phyloP scores from a whole-genome alignment of 2,113 vertebrate genomes.

The Cairina moschata region DNA sequence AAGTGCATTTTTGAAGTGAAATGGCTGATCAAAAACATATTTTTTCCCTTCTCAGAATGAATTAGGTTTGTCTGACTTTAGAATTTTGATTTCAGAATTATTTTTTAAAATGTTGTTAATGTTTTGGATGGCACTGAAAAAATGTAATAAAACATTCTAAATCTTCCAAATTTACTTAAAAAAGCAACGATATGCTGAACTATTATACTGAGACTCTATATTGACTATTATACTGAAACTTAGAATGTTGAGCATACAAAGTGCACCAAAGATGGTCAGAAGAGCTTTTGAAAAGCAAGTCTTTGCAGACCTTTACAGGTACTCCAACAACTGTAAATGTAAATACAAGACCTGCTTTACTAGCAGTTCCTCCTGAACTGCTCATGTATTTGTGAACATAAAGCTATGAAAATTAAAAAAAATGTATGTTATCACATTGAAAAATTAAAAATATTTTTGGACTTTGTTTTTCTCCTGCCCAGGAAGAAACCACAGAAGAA shows the following conservation, averaged over 20 bases:
- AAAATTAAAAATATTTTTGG: background rate
- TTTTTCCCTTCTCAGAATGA: background rate
- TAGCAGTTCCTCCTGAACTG: background rate
- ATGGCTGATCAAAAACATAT: constrained; percentile 10
- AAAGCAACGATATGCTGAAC: background rate
- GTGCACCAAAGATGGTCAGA: background rate
- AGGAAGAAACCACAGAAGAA: background rate
- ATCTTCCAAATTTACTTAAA: background rate
- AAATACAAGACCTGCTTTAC: background rate
- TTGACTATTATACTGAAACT: background rate
- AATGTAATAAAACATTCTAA: background rate
- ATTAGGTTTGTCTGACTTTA: background rate
- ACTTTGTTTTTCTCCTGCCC: background rate
- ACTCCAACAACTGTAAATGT: background rate
- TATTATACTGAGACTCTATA: background rate
- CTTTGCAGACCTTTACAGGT: background rate
- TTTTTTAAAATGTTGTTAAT: background rate
- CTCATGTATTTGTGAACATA: background rate
- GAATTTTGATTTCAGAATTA: background rate
- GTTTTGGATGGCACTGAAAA: background rate
- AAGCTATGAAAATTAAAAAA: background rate
- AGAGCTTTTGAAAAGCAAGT: background rate
- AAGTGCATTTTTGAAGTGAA: constrained; percentile 16
- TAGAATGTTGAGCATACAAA: background rate
- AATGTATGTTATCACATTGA: background rate